Percentiles rank a stretch among this genome's conserved stretches.
phyloP scores from a whole-genome alignment of 2,113 vertebrate genomes.

The Hydrolagus affinis region DNA sequence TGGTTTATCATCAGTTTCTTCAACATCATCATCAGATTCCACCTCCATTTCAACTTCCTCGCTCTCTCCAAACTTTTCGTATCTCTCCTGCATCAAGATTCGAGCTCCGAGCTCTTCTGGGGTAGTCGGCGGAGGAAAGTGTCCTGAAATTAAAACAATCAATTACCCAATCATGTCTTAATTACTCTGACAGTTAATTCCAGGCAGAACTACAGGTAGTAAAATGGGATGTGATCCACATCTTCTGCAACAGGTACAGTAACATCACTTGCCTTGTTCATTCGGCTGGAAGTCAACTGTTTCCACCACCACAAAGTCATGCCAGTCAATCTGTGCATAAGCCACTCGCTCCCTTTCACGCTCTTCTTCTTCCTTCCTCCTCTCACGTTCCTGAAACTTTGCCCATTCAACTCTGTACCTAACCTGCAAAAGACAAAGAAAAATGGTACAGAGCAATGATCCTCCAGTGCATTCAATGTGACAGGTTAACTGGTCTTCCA shows the following conservation, averaged over 20 bases:
- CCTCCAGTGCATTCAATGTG: neutral
- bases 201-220: neutral
- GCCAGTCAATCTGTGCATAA: slow-evolving; percentile 97
- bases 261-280: slow-evolving; percentile 71
- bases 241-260: neutral
- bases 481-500: neutral
- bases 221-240: neutral
- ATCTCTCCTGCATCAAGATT: slow-evolving; percentile 94
- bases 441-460: neutral
- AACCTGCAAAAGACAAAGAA: slow-evolving; percentile 54
- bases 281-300: slow-evolving; percentile 95
- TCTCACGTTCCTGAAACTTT: slow-evolving; percentile 92
- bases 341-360: slow-evolving; percentile 90
- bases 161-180: neutral
- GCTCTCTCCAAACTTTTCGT: slow-evolving; percentile 95
- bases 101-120: slow-evolving; percentile 92
- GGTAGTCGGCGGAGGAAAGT: slow-evolving; percentile 93
- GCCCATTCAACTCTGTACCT: slow-evolving; percentile 96
- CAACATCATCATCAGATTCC: slow-evolving; percentile 90
- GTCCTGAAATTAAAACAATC: slow-evolving; percentile 55
- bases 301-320: slow-evolving; percentile 96
- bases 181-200: neutral
- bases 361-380: slow-evolving; percentile 96
- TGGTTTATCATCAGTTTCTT: slow-evolving; percentile 63
- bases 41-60: slow-evolving; percentile 99